Conservation (phyloP, 2,113 vertebrate genomes). For the Cacatua alba region DNA sequence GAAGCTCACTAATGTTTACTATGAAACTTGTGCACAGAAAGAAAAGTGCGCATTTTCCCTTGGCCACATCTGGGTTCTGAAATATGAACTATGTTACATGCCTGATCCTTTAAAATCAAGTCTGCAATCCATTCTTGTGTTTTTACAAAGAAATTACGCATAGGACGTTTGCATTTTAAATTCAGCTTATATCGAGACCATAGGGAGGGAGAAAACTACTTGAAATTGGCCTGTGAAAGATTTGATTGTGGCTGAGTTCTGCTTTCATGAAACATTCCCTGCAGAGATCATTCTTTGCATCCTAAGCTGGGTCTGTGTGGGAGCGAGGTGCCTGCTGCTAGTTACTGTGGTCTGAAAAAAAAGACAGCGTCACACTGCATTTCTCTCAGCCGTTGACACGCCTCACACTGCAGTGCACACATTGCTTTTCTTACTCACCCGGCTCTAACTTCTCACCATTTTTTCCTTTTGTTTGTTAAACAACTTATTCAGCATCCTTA, state of each 20-base stretch:
- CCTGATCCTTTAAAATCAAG: background rate
- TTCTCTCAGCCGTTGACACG: background rate
- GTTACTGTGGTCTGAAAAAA: background rate
- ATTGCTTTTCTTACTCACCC: background rate
- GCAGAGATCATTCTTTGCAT: background rate
- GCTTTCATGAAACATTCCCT: background rate
- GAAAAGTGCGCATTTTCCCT: background rate
- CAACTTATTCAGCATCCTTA: background rate
- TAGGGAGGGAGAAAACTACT: background rate
- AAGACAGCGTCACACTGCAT: background rate
- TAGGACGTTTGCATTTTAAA: background rate
- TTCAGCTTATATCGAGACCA: background rate
- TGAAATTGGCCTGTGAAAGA: background rate
- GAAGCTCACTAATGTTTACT: background rate
- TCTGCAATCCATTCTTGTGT: background rate
- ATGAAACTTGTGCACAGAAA: background rate
- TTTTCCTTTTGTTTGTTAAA: background rate
- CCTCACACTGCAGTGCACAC: background rate
- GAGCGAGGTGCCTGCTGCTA: background rate
- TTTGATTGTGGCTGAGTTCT: background rate
- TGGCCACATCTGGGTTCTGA: background rate
- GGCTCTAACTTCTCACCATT: background rate
- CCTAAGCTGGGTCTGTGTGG: background rate
- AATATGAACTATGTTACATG: background rate
- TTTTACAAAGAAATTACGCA: background rate